These are phyloP conservation scores for Pseudochirops corinnae DNA, from an alignment of 2,797 vertebrate species.

Conservation along the genomic window DNA sequence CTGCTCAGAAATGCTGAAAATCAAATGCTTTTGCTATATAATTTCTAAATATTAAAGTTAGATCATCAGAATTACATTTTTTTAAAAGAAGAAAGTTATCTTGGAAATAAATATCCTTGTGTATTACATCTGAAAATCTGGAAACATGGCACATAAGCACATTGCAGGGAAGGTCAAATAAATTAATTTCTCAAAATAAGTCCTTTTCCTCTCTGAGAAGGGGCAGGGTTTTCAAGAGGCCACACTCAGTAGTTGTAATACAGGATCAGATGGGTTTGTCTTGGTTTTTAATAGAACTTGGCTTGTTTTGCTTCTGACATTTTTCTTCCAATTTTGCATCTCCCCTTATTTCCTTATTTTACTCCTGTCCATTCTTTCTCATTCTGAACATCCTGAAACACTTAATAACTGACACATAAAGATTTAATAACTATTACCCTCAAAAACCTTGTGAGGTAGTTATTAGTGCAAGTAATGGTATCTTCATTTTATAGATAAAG, in stretches of 20 bases:
- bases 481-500: background rate
- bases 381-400: constrained; percentile 52
- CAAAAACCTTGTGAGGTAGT: background rate
- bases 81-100: background rate
- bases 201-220: constrained; percentile 38
- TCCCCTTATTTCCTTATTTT: constrained; percentile 38
- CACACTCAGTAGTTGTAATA: constrained; percentile 14
- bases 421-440: background rate
- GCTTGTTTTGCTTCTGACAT: constrained; percentile 29
- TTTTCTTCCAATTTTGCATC: constrained; percentile 55
- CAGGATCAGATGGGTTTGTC: background rate
- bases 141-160: background rate
- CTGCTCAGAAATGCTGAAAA: constrained; percentile 42
- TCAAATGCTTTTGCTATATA: background rate
- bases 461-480: background rate
- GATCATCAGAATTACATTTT: constrained; percentile 44
- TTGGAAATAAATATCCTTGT: background rate
- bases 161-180: constrained; percentile 17
- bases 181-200: constrained; percentile 33
- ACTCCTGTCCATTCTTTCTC: constrained; percentile 39
- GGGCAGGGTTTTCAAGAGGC: background rate
- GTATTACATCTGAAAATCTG: constrained; percentile 43
- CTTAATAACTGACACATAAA: background rate
- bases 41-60: constrained; percentile 18
- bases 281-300: constrained; percentile 24